Conservation (phyloP, 2,888 invertebrate genomes). For the Pardosa pseudoannulata region DNA sequence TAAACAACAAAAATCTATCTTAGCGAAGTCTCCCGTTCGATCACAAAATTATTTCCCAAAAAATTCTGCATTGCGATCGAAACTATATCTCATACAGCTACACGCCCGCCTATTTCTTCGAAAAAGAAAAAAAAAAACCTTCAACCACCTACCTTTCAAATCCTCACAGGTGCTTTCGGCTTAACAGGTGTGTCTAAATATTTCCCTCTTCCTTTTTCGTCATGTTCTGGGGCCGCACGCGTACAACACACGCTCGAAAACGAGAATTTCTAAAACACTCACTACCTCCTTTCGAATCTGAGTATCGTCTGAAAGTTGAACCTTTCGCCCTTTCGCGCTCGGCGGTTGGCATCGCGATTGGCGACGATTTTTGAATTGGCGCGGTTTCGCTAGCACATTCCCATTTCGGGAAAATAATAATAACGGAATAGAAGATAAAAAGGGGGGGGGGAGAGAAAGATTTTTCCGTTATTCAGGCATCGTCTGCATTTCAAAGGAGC, state of each 20-base stretch:
- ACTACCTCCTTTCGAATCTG: not conserved
- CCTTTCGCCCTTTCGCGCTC: slow-evolving; percentile 13
- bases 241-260: not conserved
- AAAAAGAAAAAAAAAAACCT: no score
- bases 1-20: no score
- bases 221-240: slow-evolving; percentile 43
- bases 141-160: slow-evolving; percentile 40
- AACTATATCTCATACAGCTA: not conserved
- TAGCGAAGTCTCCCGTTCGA: no score
- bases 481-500: no score
- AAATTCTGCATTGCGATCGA: no score
- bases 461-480: slow-evolving; percentile 2
- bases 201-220: slow-evolving; percentile 40
- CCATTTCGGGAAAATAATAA: not conserved
- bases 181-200: slow-evolving; percentile 59
- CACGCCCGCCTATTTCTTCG: slow-evolving; percentile 22
- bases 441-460: no score
- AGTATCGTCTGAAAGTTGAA: slow-evolving; percentile 7
- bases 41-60: no score
- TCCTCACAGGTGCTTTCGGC: slow-evolving; percentile 47
- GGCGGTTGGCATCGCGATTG: slow-evolving; percentile 17
- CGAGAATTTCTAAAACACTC: not conserved
- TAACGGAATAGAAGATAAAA: no score
- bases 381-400: not conserved
- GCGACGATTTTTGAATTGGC: slow-evolving; percentile 21